Evolutionary conservation across 2,888 invertebrate species (phyloP), one percentile per base, ranked within the genome.

Genomic region (Tineola bisselliella): DNA sequence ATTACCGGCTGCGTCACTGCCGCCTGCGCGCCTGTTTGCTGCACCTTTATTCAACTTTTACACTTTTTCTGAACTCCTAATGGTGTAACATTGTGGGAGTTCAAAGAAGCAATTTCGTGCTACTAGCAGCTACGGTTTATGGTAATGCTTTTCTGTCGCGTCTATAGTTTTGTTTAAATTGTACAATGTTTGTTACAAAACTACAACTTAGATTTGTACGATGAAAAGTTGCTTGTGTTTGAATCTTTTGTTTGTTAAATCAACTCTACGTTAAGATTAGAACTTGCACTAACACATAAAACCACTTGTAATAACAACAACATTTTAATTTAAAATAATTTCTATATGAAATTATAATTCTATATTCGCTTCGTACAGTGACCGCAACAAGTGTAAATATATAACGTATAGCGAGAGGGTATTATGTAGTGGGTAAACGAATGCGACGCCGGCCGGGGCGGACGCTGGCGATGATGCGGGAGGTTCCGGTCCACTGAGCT

Each of bases 61-160:
- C 61, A 59, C 52, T 63, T 79, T 79, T 76, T 77, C 69, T 44
- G 15, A 75, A 80, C 78, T 76, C 68, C 70, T 77, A 75, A 77
- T 76, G 75, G 75, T 76, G 73, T 77, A 77, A 78, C 77, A 78
- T 75, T 79, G 78, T 75, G 72, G 69, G 73, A 83, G 84, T 86
- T 87, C 81, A 84, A 84, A 84, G 86, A 84, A 84, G 81, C 78
- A 80, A 83, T 84, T 84, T 77, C 72, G 73, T 68, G 71, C 71
- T 73, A 70, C 73, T 54, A 56, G 72, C 69, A 69, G 75, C 73
- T 71, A 70, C 78, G 74, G 76, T 82, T 84, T 84, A 84, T 84
- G 83, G 72, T 84, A 86, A 84, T 84, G 70, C 69, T 66, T 64
- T 65, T 66, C 69, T 69, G 72, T 74, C 69, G 72, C 75, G 74